A percentile compares a stretch with the other conserved stretches of the same genome.
Evolutionary conservation across 2,797 vertebrate species (phyloP).

Genomic region (Pantherophis alleghaniensis): DNA sequence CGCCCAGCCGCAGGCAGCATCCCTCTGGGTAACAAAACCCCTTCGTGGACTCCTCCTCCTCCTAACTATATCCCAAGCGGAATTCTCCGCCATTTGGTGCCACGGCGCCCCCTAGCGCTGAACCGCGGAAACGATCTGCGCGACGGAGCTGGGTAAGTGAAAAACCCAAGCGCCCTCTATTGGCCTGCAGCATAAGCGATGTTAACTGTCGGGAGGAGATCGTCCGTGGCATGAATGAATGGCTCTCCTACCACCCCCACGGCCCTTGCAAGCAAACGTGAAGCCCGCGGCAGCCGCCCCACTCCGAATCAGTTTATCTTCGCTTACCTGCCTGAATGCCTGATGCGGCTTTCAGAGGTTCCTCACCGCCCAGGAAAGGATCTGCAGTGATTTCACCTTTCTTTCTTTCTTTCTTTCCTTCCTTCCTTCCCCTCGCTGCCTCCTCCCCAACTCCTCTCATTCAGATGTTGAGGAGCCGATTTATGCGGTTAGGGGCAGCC

Average conservation of each 20-base stretch:
- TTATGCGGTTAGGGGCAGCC: neutral
- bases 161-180: neutral
- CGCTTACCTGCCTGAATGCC: neutral
- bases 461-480: constrained; percentile 14
- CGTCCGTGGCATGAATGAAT: neutral
- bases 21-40: too few relatives aligned
- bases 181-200: too few relatives aligned
- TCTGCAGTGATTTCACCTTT: neutral
- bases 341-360: neutral
- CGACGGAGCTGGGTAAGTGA: neutral
- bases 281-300: too few relatives aligned
- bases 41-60: neutral
- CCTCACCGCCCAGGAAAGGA: neutral
- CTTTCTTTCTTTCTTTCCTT: neutral
- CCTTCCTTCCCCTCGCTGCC: neutral
- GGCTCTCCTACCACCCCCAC: neutral
- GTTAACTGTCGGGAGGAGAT: neutral
- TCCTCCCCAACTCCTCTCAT: constrained; percentile 1
- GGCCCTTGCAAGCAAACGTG: neutral
- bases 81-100: neutral
- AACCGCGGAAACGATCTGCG: neutral
- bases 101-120: neutral
- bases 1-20: too few relatives aligned
- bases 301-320: neutral
- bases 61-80: neutral